Base-by-base conservation (phyloP, 2,888 invertebrate species). In the Patella pellucida region DNA sequence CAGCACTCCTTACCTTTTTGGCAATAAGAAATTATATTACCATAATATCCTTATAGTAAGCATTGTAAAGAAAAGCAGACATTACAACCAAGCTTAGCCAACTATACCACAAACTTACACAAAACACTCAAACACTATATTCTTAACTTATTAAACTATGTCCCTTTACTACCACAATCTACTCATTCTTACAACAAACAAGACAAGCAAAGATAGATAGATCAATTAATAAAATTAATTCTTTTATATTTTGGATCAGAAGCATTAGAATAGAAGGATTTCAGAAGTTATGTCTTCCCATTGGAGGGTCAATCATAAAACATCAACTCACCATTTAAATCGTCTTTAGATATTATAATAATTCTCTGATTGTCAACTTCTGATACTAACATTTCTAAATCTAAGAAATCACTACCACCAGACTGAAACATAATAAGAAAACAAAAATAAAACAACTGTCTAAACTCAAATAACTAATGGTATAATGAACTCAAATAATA, bases 291-390 rank as follows among this genome's bases (percentile, higher is more conserved):
- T 7, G 41, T 41, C 41, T 41, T 41, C 41, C 41, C 41, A 41
- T 41, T 41, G 7, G 41, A 9, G 9, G 41, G 41, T 41, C 41
- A 41, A 41, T 41, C 41, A 9, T 41, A 41, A 41, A 41, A 41
- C 41, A 41, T 9, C 7, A 23, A 62, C 62, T 62, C 23, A 62
- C 62, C 62, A 62, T 19, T 62, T 62, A 72, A 72, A 16, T n/a
- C 19, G 16, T 72, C 68, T 69, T 82, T 84, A 16, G 90, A 88
- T n/a, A 92, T 89, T 56, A 94, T 92, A 79, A 93, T 92, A n/a
- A 94, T 90, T 19, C 93, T 90, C 81, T 93, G 92, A 70, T 93
- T 93, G 85, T 93, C 93, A 51, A 93, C 92, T 14, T 91, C 81
- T 14, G 87, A 86, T 9, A 88, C 87, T 80, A 71, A 91, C 91